These are phyloP conservation scores for Enteromius radiatus DNA, from an alignment of 2,797 vertebrate species.

Conservation along the genomic window DNA sequence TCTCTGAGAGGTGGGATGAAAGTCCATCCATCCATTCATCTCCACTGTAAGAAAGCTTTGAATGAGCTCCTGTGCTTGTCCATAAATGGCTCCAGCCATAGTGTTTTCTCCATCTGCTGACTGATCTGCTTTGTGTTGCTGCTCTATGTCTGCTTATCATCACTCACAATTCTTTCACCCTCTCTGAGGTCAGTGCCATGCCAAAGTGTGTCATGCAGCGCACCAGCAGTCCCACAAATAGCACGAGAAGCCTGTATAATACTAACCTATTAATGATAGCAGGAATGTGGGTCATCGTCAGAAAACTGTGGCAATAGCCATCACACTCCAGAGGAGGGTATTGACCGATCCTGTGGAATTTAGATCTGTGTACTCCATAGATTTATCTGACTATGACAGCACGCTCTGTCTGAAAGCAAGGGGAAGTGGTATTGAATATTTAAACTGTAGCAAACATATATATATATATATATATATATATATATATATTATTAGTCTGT, in stretches of 20 bases:
- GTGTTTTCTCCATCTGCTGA: background rate
- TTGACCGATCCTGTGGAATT: slow-evolving; percentile 23
- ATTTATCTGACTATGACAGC: slow-evolving; percentile 8
- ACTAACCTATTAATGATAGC: slow-evolving; percentile 42
- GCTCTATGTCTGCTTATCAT: slow-evolving; percentile 30
- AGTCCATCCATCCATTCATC: slow-evolving; percentile 21
- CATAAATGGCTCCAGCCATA: slow-evolving; percentile 1
- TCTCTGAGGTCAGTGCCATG: slow-evolving; percentile 13
- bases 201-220: slow-evolving; percentile 41
- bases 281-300: slow-evolving; percentile 27
- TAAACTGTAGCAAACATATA: slow-evolving; percentile 5
- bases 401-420: slow-evolving; percentile 9
- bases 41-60: background rate
- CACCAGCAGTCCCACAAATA: slow-evolving; percentile 7
- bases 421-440: slow-evolving; percentile 7
- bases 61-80: background rate
- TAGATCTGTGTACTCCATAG: background rate
- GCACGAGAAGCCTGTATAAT: slow-evolving; percentile 14
- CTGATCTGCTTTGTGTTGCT: slow-evolving; percentile 6
- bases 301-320: background rate
- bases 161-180: slow-evolving; percentile 12
- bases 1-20: slow-evolving; percentile 1
- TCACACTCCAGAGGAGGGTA: background rate
- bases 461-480: too few species aligned
- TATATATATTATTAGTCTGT: background rate